phyloP scores from a whole-genome alignment of 2,797 vertebrate genomes.

The Oryzias dopingdopingensis region DNA sequence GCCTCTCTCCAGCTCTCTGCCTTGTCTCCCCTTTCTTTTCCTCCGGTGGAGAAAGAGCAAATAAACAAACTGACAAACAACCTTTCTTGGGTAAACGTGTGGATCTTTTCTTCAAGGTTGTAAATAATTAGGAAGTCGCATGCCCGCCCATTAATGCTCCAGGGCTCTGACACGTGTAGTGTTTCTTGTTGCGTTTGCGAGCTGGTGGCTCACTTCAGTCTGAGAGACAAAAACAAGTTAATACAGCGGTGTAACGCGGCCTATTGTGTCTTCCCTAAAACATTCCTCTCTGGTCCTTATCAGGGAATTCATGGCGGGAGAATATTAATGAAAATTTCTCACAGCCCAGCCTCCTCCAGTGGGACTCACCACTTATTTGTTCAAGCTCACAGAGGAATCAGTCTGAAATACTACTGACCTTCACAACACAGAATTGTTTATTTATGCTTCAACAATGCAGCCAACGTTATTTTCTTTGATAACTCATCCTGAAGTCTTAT shows the following conservation, averaged over 20 bases:
- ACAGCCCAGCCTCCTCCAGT: conserved; percentile 22
- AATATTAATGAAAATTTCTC: conserved; percentile 45
- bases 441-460: neutral
- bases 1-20: conserved; percentile 51
- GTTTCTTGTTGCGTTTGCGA: conserved; percentile 11
- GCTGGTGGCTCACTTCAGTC: conserved; percentile 13
- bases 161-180: conserved; percentile 17
- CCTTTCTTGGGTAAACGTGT: conserved; percentile 43
- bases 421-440: conserved; percentile 25
- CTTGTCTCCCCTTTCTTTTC: conserved; percentile 62
- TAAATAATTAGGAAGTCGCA: conserved; percentile 42
- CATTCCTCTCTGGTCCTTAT: conserved; percentile 33
- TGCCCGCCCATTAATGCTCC: conserved; percentile 14
- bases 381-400: conserved; percentile 34
- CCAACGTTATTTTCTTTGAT: neutral
- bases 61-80: conserved; percentile 78
- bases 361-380: conserved; percentile 44
- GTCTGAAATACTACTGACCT: conserved; percentile 41
- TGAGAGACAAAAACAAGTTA: too few species aligned
- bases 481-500: neutral
- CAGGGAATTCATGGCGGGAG: conserved; percentile 40
- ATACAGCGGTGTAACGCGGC: conserved; percentile 37
- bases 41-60: conserved; percentile 75
- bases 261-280: conserved; percentile 38
- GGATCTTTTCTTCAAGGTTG: conserved; percentile 36